These are phyloP conservation scores for Notolabrus celidotus DNA, from an alignment of 2,797 vertebrate genomes.

Conservation along the genomic window DNA sequence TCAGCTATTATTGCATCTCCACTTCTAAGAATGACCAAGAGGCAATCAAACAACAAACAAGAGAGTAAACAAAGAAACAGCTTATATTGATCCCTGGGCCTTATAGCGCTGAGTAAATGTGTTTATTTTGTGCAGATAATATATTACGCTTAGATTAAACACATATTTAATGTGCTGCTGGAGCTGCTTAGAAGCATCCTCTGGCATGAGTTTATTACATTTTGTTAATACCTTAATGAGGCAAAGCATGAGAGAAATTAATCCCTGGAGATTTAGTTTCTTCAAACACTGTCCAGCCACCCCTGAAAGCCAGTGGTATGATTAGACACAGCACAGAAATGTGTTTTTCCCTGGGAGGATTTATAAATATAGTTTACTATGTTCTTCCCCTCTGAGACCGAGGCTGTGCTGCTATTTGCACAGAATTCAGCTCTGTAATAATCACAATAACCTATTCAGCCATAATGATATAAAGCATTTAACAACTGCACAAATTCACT, in stretches of 20 bases:
- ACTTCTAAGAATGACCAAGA: constrained; percentile 53
- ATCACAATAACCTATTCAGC: too few species aligned
- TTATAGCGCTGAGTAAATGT: constrained; percentile 60
- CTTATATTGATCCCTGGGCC: constrained; percentile 64
- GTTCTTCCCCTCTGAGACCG: too few species aligned
- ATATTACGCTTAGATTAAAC: constrained; percentile 58
- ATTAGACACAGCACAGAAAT: constrained; percentile 56
- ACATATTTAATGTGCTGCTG: constrained; percentile 46
- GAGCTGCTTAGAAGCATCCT: constrained; percentile 48
- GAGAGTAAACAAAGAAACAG: constrained; percentile 59
- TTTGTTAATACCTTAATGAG: constrained; percentile 77
- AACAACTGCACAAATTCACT: too few species aligned
- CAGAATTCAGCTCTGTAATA: too few species aligned
- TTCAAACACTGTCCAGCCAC: constrained; percentile 65
- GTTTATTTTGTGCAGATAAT: constrained; percentile 56
- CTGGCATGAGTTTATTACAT: constrained; percentile 60
- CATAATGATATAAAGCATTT: too few species aligned
- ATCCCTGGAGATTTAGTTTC: constrained; percentile 58
- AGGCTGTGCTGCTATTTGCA: too few species aligned
- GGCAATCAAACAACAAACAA: constrained; percentile 64
- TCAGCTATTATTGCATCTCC: constrained; percentile 32
- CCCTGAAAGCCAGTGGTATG: constrained; percentile 63
- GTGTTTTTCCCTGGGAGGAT: constrained; percentile 40
- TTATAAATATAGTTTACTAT: constrained; percentile 12
- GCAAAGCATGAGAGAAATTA: constrained; percentile 62